Percentiles rank a stretch among this genome's conserved stretches.
These are phyloP conservation scores for Hexactinellida sp. DNA, from an alignment of 37 sponge, comb jelly and placozoan species.

Conservation along the genomic window DNA sequence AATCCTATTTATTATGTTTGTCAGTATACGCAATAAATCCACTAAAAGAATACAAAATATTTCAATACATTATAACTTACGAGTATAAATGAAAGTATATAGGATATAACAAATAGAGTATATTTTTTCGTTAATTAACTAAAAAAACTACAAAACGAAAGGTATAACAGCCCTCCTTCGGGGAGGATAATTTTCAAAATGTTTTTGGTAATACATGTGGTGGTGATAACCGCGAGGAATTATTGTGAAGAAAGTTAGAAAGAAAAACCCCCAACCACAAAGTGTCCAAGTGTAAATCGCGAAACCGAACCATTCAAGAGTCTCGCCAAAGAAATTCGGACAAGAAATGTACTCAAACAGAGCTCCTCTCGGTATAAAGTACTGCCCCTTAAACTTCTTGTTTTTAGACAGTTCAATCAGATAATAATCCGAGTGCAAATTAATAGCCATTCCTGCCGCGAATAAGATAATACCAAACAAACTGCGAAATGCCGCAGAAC, in stretches of 20 bases:
- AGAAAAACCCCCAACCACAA: conserved; percentile 44
- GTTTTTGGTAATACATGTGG: conserved; percentile 47
- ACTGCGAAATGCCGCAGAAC: conserved; percentile 22
- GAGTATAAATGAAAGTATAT: too few species aligned
- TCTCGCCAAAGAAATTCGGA: conserved; percentile 76
- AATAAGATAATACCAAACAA: conserved; percentile 59
- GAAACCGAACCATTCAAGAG: conserved; percentile 72
- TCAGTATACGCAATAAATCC: too few species aligned
- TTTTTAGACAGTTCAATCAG: conserved; percentile 29
- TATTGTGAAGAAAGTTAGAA: conserved; percentile 25
- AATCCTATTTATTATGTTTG: too few species aligned
- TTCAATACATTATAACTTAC: too few species aligned
- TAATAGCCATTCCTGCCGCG: conserved; percentile 49
- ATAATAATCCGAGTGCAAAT: conserved; percentile 39
- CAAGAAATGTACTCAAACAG: conserved; percentile 44
- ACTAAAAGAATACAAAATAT: too few species aligned
- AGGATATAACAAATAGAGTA: too few species aligned
- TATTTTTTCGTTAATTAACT: too few species aligned
- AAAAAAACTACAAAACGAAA: conserved; percentile 44
- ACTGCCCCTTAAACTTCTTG: conserved; percentile 21
- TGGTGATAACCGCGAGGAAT: conserved; percentile 55
- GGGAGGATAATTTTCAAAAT: conserved; percentile 48
- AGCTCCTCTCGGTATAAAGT: conserved; percentile 47
- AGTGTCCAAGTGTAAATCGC: conserved; percentile 66
- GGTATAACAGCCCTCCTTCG: conserved; percentile 60